These are phyloP conservation scores for Argynnis bischoffii DNA, from an alignment of 2,888 invertebrate species.

Conservation along the genomic window DNA sequence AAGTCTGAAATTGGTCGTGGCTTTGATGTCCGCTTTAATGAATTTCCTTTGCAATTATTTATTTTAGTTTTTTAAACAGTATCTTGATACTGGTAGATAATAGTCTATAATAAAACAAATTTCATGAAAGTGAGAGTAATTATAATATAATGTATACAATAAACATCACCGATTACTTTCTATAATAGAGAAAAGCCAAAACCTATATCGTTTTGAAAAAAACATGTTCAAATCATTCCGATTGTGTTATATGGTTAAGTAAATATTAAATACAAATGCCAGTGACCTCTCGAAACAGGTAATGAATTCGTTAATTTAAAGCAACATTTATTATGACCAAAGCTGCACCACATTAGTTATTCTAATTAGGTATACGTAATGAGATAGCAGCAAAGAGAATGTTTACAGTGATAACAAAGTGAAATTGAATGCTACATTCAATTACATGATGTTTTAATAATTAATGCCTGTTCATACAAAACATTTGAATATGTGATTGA, in stretches of 20 bases:
- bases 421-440: conserved; percentile 29
- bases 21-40: too few species aligned
- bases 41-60: too few species aligned
- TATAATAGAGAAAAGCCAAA: too few species aligned
- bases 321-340: conserved; percentile 26
- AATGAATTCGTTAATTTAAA: conserved; percentile 16
- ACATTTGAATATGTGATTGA: conserved; percentile 28
- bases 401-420: conserved; percentile 35
- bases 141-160: too few species aligned
- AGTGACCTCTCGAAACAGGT: not conserved
- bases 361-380: conserved; percentile 35
- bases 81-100: too few species aligned
- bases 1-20: too few species aligned
- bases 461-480: conserved; percentile 22
- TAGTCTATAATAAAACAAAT: too few species aligned
- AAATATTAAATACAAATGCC: not conserved
- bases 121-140: too few species aligned
- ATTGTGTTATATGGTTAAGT: not conserved
- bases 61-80: too few species aligned
- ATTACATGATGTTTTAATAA: conserved; percentile 33
- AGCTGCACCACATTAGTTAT: conserved; percentile 32
- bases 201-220: too few species aligned
- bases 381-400: conserved; percentile 33
- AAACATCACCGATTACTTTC: too few species aligned
- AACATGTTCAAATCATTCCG: too few species aligned